A percentile compares a stretch with the other conserved stretches of the same genome.
Evolutionary conservation across 2,888 invertebrate genomes (phyloP).

Genomic region (Zygaena filipendulae): DNA sequence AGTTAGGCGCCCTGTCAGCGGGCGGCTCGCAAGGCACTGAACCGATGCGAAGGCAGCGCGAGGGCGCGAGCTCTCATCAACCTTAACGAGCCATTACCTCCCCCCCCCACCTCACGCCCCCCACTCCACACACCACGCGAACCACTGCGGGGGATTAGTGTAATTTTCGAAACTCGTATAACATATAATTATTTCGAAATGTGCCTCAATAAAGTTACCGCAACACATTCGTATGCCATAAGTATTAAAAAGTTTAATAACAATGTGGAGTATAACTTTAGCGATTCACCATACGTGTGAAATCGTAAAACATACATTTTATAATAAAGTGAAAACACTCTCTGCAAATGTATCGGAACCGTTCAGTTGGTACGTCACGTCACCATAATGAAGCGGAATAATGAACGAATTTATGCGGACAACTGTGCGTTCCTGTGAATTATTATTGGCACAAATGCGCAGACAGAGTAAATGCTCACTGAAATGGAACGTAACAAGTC

Average conservation of each 20-base stretch:
- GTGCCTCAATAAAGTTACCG: constrained; percentile 54
- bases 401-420: constrained; percentile 48
- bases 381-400: constrained; percentile 34
- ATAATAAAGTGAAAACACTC: too few species aligned
- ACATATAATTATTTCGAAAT: constrained; percentile 60
- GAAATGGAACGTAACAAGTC: constrained; percentile 46
- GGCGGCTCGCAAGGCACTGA: constrained; percentile 21
- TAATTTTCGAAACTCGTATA: constrained; percentile 59
- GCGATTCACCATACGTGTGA: constrained; percentile 9
- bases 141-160: constrained; percentile 36
- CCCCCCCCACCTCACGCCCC: constrained; percentile 19
- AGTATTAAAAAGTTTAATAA: background rate
- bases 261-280: too few species aligned
- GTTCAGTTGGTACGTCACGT: constrained; percentile 15
- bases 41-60: constrained; percentile 24
- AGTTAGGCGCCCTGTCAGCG: constrained; percentile 31
- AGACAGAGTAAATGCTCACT: constrained; percentile 39
- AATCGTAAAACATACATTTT: too few species aligned
- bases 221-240: constrained; percentile 38
- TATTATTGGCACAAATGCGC: constrained; percentile 43
- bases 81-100: constrained; percentile 63
- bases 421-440: constrained; percentile 32
- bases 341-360: too few species aligned
- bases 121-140: constrained; percentile 19
- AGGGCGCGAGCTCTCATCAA: constrained; percentile 57